A percentile compares a stretch with the other conserved stretches of the same genome.
Evolutionary conservation across 2,888 invertebrate species (phyloP).

Genomic region (Cheilosia impressa): DNA sequence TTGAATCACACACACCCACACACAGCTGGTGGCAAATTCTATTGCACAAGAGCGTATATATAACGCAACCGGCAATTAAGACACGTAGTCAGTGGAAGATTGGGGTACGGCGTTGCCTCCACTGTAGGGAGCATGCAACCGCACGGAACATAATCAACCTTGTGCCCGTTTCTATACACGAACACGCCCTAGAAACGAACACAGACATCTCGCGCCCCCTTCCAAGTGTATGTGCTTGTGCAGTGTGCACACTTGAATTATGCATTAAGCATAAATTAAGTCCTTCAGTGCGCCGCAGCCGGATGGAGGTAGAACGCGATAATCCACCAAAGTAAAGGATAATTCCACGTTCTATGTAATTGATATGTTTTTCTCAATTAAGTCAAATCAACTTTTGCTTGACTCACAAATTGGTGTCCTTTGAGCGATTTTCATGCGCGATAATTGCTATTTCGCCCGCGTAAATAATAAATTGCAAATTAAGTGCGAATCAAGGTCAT

Average conservation of each 20-base stretch:
- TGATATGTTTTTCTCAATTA: slow-evolving; percentile 19
- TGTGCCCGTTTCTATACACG: slow-evolving; percentile 10
- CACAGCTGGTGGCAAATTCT: slow-evolving; percentile 13
- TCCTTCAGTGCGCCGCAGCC: background rate
- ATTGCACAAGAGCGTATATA: slow-evolving; percentile 5
- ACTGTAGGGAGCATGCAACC: slow-evolving; percentile 20
- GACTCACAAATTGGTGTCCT: background rate
- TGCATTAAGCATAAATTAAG: slow-evolving; percentile 45
- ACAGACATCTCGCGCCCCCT: background rate
- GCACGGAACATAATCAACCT: slow-evolving; percentile 10
- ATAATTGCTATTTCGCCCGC: slow-evolving; percentile 43
- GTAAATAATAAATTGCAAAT: slow-evolving; percentile 58
- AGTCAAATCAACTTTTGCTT: background rate
- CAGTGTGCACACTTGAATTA: slow-evolving; percentile 27
- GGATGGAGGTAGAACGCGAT: background rate
- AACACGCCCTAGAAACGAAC: background rate
- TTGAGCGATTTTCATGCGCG: background rate
- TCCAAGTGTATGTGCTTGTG: background rate
- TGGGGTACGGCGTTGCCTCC: slow-evolving; percentile 16
- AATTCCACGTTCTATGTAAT: slow-evolving; percentile 28
- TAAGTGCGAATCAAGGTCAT: slow-evolving; percentile 60
- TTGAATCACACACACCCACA: slow-evolving; percentile 11
- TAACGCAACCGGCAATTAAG: slow-evolving; percentile 20
- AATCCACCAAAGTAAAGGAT: slow-evolving; percentile 29
- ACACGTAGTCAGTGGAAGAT: background rate